These are phyloP conservation scores for Acromyrmex echinatior DNA, from an alignment of 1,140 invertebrate genomes.

Conservation along the genomic window DNA sequence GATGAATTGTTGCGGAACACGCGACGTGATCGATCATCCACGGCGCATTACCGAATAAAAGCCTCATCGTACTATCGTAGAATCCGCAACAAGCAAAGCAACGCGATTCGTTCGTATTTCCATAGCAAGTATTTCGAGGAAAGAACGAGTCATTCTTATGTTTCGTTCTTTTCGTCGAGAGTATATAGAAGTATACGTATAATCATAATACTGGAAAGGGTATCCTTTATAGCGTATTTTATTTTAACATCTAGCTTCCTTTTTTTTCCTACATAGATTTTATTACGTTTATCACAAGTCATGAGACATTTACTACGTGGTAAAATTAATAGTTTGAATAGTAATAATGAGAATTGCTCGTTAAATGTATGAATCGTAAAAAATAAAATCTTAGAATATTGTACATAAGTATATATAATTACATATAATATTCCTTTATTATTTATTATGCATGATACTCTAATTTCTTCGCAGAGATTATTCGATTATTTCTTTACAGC, in stretches of 20 bases:
- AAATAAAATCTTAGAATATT: background rate
- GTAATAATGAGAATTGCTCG: background rate
- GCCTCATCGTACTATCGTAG: conserved; percentile 21
- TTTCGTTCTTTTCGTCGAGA: background rate
- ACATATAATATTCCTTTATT: background rate
- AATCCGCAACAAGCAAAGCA: conserved; percentile 19
- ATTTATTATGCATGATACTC: background rate
- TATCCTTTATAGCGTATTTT: background rate
- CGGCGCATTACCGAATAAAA: conserved; percentile 46
- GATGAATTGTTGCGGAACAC: conserved; percentile 39
- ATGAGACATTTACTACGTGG: background rate
- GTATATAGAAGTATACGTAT: background rate
- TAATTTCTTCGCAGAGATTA: background rate
- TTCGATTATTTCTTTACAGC: background rate
- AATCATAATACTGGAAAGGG: background rate
- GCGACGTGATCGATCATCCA: conserved; percentile 49
- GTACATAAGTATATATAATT: no score
- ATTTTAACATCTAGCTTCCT: background rate
- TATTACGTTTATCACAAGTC: background rate
- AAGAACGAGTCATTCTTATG: background rate
- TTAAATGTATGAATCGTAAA: background rate
- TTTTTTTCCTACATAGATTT: background rate
- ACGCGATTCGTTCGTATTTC: conserved; percentile 18
- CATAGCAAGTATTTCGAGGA: conserved; percentile 17
- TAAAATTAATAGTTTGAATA: background rate